These are phyloP conservation scores for Rhyacichthys aspro DNA, from an alignment of 2,797 vertebrate species.

Conservation along the genomic window DNA sequence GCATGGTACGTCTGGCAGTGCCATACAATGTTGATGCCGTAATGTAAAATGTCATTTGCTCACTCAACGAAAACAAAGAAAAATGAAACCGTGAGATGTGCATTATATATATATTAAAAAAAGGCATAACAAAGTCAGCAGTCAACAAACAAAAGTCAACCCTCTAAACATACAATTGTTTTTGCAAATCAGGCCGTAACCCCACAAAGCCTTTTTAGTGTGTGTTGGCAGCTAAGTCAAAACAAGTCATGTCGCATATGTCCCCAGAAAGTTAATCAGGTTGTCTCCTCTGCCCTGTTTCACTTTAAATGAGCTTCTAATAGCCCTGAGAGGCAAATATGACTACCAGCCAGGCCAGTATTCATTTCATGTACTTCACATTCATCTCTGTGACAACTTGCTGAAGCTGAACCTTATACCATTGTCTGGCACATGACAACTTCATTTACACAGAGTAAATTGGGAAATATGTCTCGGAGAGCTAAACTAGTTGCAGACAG, in stretches of 20 bases:
- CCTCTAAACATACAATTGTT: constrained; percentile 40
- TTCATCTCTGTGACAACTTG: constrained; percentile 48
- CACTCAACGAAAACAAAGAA: constrained; percentile 6
- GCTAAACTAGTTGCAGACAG: constrained; percentile 11
- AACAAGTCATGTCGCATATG: constrained; percentile 56
- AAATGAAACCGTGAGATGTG: constrained; percentile 33
- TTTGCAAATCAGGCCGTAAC: constrained; percentile 32
- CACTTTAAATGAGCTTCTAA: constrained; percentile 59
- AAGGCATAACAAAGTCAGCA: constrained; percentile 26
- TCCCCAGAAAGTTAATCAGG: constrained; percentile 63
- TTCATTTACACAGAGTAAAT: constrained; percentile 16
- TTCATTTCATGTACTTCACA: constrained; percentile 31
- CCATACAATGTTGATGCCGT: constrained; percentile 15
- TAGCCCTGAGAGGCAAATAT: constrained; percentile 36
- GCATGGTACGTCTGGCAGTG: constrained; percentile 23
- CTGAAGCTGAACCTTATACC: constrained; percentile 29
- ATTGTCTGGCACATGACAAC: constrained; percentile 15
- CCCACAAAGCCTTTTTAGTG: constrained; percentile 49
- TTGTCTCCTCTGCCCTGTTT: constrained; percentile 47
- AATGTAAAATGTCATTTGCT: constrained; percentile 19
- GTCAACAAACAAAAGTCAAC: constrained; percentile 31
- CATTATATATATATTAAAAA: constrained; percentile 24
- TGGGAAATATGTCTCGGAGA: constrained; percentile 10
- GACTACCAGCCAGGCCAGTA: constrained; percentile 47
- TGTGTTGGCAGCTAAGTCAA: constrained; percentile 33